Evolutionary conservation across 2,888 invertebrate species (phyloP), one percentile per base, ranked within the genome.

Genomic region (Pollenia angustigena): DNA sequence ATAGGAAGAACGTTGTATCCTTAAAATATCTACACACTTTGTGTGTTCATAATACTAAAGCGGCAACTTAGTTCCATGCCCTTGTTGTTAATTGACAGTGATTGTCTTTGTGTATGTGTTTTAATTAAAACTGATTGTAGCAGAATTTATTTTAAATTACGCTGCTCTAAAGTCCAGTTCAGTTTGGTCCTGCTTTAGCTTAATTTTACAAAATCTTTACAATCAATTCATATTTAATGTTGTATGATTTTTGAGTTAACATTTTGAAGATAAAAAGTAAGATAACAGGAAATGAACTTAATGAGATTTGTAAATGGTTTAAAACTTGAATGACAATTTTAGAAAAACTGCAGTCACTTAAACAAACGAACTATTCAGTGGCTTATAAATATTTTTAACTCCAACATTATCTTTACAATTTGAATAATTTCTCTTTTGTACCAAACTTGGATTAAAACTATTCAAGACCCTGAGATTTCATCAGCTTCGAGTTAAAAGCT

Each of bases 211-310:
- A 32, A 44, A 72, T 46, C 7, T 23, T 58, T 58, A 9, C 50
- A 60, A 62, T 62, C 40, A 23, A 50, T 62, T 62, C 40, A 40
- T 40, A 18, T 3, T 62, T 42, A 50, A 62, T 72, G 48, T 60
- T 11, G 60, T 60, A 50, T 11, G 50, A 62, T 62, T 18, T 60
- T 62, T 50, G 40, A 7, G 18, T 16, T 42, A 3, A 46, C 3
- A 10, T 62, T 62, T 11, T 54, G 14, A 58, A 60, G 40, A 64
- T 64, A 46, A 46, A 18, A 18, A 18, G 46, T 44, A 14, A 48
- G 74, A 75, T 75, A 50, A 62, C n/a, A 62, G 74, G 48, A 75
- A 75, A 62, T 40, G 9, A 40, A 60, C 6, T 60, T 50, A 74
- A 60, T 60, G 14, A 32, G 48, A 10, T 48, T 60, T 46, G 0